Conservation (phyloP, 2,797 vertebrate species). For the Poeciliopsis infans region DNA sequence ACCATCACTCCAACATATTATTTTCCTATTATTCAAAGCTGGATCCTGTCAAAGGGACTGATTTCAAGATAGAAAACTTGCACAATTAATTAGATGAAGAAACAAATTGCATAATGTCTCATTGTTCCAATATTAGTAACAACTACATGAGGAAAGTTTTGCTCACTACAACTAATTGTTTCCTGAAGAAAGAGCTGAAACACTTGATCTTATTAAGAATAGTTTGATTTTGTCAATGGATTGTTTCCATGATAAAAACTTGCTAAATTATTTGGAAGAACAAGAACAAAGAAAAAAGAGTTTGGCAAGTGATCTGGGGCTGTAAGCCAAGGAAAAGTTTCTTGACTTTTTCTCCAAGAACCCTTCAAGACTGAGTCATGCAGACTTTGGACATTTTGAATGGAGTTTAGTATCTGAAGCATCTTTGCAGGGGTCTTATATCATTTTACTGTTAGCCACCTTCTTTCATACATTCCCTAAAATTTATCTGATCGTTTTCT, state of each 20-base stretch:
- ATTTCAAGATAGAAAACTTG: conserved; percentile 1
- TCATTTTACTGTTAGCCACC: conserved; percentile 33
- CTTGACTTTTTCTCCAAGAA: conserved; percentile 50
- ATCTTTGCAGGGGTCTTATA: conserved; percentile 51
- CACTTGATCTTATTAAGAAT: neutral
- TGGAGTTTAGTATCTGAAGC: conserved; percentile 23
- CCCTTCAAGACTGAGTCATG: conserved; percentile 52
- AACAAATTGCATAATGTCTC: neutral
- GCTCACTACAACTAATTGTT: neutral
- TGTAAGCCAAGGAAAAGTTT: conserved; percentile 24
- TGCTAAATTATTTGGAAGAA: conserved; percentile 1
- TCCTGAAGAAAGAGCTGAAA: conserved; percentile 9
- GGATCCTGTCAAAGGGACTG: conserved; percentile 4
- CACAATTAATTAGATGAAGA: neutral
- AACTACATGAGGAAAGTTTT: neutral
- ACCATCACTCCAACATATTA: neutral
- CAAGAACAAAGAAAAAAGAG: neutral
- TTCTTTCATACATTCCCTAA: conserved; percentile 27
- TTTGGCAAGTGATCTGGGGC: neutral
- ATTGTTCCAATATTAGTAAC: neutral
- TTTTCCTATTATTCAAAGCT: neutral
- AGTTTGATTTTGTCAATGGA: conserved; percentile 1
- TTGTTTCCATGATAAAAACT: conserved; percentile 2
- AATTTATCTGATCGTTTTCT: conserved; percentile 36
- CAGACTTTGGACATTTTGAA: conserved; percentile 37